Conservation (phyloP, 2,113 vertebrate genomes). For the Girardinichthys multiradiatus region DNA sequence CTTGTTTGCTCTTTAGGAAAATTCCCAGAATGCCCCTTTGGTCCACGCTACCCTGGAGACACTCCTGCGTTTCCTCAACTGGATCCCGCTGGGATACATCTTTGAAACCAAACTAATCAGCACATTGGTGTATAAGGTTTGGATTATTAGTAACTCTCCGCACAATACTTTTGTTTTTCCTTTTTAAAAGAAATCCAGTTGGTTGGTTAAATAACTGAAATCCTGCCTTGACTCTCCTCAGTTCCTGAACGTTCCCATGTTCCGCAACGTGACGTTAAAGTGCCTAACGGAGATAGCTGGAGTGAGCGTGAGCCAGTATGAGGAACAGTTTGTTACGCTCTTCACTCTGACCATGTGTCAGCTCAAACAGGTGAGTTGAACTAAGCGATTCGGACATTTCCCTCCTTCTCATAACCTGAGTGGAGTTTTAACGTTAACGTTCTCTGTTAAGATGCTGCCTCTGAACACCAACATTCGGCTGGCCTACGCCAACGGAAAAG, state of each 20-base stretch:
- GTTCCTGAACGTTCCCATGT: slow-evolving; percentile 99
- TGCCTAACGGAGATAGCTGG: slow-evolving; percentile 99
- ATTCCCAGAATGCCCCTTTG: slow-evolving; percentile 97
- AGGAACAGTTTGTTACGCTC: slow-evolving; percentile 97
- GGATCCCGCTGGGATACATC: slow-evolving; percentile 99
- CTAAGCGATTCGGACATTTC: not conserved
- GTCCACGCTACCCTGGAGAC: slow-evolving; percentile 98
- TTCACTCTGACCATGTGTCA: slow-evolving; percentile 99
- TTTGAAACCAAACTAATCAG: slow-evolving; percentile 99
- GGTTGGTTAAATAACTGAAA: not conserved
- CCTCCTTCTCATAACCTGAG: too few relatives aligned
- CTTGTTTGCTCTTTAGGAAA: slow-evolving; percentile 85
- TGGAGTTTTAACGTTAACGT: not conserved
- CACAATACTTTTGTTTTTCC: not conserved
- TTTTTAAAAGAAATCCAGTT: not conserved
- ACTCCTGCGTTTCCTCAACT: slow-evolving; percentile 96
- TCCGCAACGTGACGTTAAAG: slow-evolving; percentile 98
- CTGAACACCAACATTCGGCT: slow-evolving; percentile 98
- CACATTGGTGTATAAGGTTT: slow-evolving; percentile 98
- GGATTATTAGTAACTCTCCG: not conserved
- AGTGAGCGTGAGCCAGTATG: slow-evolving; percentile 97
- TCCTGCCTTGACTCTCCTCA: slow-evolving; percentile 52
- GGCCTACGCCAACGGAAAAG: slow-evolving; percentile 96
- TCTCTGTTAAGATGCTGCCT: slow-evolving; percentile 90
- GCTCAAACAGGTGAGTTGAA: slow-evolving; percentile 90